A percentile compares a stretch with the other conserved stretches of the same genome.
These are phyloP conservation scores for Ametastegia equiseti DNA, from an alignment of 2,888 invertebrate genomes.

Conservation along the genomic window DNA sequence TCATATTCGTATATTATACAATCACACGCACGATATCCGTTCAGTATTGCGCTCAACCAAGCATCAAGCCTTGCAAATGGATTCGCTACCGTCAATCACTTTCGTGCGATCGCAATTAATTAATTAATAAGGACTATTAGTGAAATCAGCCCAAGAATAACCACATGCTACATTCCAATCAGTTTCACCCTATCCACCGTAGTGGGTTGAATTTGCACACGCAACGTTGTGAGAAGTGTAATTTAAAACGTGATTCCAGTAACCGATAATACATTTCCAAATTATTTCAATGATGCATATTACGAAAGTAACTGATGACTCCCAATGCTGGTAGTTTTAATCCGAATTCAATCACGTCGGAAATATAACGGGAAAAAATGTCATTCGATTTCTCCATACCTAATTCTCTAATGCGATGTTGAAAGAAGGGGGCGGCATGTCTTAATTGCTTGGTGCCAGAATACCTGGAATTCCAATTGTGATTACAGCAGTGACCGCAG, in stretches of 20 bases:
- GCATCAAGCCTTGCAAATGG: background rate
- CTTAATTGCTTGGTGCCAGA: background rate
- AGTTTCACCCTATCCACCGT: too few species aligned
- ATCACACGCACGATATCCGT: background rate
- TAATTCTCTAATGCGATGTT: background rate
- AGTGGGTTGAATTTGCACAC: too few species aligned
- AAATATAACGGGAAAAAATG: background rate
- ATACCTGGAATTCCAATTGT: conserved; percentile 1
- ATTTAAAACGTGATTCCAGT: too few species aligned
- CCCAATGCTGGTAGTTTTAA: too few species aligned
- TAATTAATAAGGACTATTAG: background rate
- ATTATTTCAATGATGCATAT: too few species aligned
- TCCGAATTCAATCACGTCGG: background rate
- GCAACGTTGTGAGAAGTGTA: too few species aligned
- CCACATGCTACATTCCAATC: too few species aligned
- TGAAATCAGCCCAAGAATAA: too few species aligned
- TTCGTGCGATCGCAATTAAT: background rate
- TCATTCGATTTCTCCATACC: background rate
- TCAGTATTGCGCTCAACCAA: background rate
- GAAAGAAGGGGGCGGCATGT: background rate
- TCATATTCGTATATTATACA: background rate
- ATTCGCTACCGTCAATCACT: background rate
- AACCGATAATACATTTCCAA: too few species aligned
- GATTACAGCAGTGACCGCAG: background rate
- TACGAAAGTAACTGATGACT: too few species aligned